A percentile compares a stretch with the other conserved stretches of the same genome.
Evolutionary conservation across 2,113 vertebrate genomes (phyloP).

Genomic region (Stictonetta naevosa): DNA sequence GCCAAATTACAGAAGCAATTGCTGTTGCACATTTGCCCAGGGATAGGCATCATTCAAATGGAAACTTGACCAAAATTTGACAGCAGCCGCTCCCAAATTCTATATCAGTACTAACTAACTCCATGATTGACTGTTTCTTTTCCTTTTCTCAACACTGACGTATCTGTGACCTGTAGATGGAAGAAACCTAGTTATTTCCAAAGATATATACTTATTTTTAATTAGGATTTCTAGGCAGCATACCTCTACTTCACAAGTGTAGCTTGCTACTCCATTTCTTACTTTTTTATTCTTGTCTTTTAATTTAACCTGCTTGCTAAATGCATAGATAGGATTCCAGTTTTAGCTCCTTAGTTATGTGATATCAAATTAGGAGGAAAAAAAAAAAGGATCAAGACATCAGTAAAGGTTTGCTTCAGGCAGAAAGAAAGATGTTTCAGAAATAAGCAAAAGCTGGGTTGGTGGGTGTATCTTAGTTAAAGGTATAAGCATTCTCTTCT

Average conservation of each 20-base stretch:
- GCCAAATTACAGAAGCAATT: background rate
- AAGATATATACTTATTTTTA: background rate
- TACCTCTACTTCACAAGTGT: background rate
- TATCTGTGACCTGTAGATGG: background rate
- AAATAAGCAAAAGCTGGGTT: background rate
- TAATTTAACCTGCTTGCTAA: background rate
- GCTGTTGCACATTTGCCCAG: background rate
- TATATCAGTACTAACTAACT: background rate
- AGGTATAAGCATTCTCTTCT: background rate
- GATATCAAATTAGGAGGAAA: background rate
- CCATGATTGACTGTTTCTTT: background rate
- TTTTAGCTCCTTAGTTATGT: background rate
- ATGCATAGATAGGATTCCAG: background rate
- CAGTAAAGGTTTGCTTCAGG: background rate
- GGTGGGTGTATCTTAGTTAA: background rate
- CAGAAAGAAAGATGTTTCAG: background rate
- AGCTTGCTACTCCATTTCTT: background rate
- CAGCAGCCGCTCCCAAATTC: background rate
- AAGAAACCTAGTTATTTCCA: background rate
- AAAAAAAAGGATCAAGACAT: background rate
- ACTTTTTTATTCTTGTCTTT: background rate
- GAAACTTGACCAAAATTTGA: background rate
- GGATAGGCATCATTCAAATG: background rate
- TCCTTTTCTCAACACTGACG: background rate
- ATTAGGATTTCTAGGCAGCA: background rate